phyloP scores from a whole-genome alignment of 2,888 invertebrate genomes.

The Rhimphoctona megacephalus region DNA sequence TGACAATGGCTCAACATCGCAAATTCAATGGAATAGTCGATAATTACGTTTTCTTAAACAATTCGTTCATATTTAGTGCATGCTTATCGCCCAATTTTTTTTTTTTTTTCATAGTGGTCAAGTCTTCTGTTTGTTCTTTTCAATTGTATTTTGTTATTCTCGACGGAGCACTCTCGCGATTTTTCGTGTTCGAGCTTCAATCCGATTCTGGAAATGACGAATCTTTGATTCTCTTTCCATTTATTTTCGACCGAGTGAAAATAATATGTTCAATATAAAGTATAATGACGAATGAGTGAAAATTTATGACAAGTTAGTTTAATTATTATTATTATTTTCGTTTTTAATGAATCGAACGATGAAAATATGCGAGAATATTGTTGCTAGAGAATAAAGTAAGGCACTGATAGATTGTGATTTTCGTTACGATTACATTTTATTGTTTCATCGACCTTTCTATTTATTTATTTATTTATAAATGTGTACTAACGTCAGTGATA shows the following conservation, averaged over 20 bases:
- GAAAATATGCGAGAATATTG: conserved; percentile 56
- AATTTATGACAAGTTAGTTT: conserved; percentile 18
- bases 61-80: conserved; percentile 55
- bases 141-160: conserved; percentile 8
- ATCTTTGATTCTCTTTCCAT: conserved; percentile 41
- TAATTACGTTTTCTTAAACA: conserved; percentile 51
- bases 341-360: conserved; percentile 35
- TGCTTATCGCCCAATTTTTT: conserved; percentile 36
- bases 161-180: conserved; percentile 61
- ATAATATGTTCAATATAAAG: background rate
- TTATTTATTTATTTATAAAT: conserved; percentile 40
- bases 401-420: conserved; percentile 69
- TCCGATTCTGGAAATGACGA: conserved; percentile 44
- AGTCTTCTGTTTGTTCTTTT: conserved; percentile 33
- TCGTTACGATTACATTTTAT: conserved; percentile 42
- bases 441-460: conserved; percentile 6
- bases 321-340: conserved; percentile 22
- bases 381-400: conserved; percentile 72
- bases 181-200: conserved; percentile 43
- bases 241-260: conserved; percentile 25
- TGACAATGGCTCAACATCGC: conserved; percentile 52
- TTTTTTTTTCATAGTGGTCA: conserved; percentile 26
- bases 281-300: background rate
- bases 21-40: conserved; percentile 58
- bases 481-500: conserved; percentile 37